Evolutionary conservation across 2,797 vertebrate species (phyloP).

Genomic region (Lindbergichthys nudifrons): DNA sequence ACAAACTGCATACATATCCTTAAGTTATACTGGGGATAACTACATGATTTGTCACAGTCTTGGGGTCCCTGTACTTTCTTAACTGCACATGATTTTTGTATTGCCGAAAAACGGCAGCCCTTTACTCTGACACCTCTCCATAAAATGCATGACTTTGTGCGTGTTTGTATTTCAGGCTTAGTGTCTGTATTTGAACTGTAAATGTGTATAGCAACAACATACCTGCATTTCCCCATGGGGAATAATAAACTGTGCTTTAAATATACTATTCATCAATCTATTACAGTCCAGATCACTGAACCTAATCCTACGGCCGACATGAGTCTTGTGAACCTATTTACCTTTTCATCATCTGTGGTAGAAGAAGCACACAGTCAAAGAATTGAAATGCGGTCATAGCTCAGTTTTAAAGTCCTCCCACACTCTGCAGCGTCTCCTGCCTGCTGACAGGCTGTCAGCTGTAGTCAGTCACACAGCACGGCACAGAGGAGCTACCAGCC

Average conservation of each 20-base stretch:
- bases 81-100: not conserved
- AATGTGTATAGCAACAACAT: too few relatives aligned
- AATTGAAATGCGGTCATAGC: not conserved
- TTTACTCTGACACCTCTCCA: too few relatives aligned
- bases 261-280: not conserved
- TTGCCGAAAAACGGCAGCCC: too few relatives aligned
- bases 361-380: not conserved
- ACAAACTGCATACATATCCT: too few relatives aligned
- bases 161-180: too few relatives aligned
- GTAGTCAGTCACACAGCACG: not conserved
- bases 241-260: too few relatives aligned
- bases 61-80: not conserved
- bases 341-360: not conserved
- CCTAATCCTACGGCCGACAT: not conserved
- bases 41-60: not conserved
- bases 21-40: not conserved
- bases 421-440: not conserved
- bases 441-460: slow-evolving; percentile 6
- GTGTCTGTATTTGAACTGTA: too few relatives aligned
- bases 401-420: not conserved
- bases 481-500: not conserved
- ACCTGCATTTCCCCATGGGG: too few relatives aligned
- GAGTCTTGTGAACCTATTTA: not conserved
- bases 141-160: too few relatives aligned
- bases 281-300: not conserved